These are phyloP conservation scores for Heliconius nattereri DNA, from an alignment of 1,140 invertebrate genomes.

Conservation along the genomic window DNA sequence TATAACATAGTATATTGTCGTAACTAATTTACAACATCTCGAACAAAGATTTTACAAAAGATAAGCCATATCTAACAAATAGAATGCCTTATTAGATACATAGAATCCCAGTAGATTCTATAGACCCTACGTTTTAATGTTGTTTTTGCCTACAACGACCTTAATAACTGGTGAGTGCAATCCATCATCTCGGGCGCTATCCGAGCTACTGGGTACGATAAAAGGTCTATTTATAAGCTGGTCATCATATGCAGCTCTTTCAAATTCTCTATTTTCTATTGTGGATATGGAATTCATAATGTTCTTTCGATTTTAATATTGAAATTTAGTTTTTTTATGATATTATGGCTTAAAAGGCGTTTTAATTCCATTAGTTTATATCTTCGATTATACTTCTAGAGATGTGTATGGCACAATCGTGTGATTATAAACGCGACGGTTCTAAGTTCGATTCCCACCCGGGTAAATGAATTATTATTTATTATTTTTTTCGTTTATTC, in stretches of 20 bases:
- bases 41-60: no score
- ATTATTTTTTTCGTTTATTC: no score
- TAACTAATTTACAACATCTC: no score
- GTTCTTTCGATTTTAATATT: background rate
- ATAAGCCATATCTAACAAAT: background rate
- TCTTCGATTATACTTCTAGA: no score
- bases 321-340: background rate
- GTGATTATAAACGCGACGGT: no score
- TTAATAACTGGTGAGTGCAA: constrained; percentile 37
- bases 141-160: constrained; percentile 23
- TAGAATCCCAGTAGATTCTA: constrained; percentile 1
- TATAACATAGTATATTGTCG: no score
- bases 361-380: no score
- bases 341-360: no score
- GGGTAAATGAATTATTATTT: no score
- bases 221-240: constrained; percentile 38
- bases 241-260: constrained; percentile 22
- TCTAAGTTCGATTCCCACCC: no score
- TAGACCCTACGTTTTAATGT: constrained; percentile 17
- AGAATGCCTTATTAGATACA: background rate
- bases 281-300: background rate
- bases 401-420: no score
- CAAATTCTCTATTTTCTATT: constrained; percentile 11
- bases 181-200: constrained; percentile 33
- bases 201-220: constrained; percentile 35